Base-by-base conservation (phyloP, 2,888 invertebrate genomes). In the Drosophila infuscata region DNA sequence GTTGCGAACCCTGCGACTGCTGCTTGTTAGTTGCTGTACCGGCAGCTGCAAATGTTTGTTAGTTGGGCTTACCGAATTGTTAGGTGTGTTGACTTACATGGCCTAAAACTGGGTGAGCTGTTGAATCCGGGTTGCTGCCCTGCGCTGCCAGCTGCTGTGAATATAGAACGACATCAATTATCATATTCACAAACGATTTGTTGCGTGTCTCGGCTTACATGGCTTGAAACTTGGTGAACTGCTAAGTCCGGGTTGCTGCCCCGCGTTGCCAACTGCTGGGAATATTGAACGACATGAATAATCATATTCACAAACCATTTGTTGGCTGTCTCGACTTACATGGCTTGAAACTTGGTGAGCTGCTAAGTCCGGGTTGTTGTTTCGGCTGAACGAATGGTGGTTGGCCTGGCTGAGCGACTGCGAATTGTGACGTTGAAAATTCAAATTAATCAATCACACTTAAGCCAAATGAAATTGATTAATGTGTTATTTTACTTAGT, bases 401-500 rank as follows among this genome's bases (percentile, higher is more conserved):
- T 5, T 48, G 69, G n/a, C 20, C 52, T 3, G 46, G 32, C 69
- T 69, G 46, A 36, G 25, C 29, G 33, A 11, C 69, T 59, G 59
- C 17, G 8, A 46, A 53, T 20, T 29, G 35, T 4, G 35, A 29
- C 35, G 36, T 48, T 60, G 35, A 30, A 69, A 54, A 35, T 20
- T 60, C 8, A 48, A 36, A 30, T 60, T 57, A 61, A n/a, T 30
- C 29, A 17, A 35, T 6, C 9, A 35, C 3, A 38, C 43, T 51
- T 35, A 53, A 43, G n/a, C 30, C 3, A 57, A 53, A 38, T 41
- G 11, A 12, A n/a, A 53, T 52, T 53, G 17, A 29, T 58, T 36
- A 53, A 53, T 46, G 36, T 29, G 17, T 69, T 46, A 25, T 46
- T 25, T 59, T 70, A 70, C 69, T 70, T 69, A 48, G 29, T 53